Evolutionary conservation across 2,888 invertebrate genomes (phyloP), one percentile per base, ranked within the genome.

Genomic region (Ormyrus pomaceus): DNA sequence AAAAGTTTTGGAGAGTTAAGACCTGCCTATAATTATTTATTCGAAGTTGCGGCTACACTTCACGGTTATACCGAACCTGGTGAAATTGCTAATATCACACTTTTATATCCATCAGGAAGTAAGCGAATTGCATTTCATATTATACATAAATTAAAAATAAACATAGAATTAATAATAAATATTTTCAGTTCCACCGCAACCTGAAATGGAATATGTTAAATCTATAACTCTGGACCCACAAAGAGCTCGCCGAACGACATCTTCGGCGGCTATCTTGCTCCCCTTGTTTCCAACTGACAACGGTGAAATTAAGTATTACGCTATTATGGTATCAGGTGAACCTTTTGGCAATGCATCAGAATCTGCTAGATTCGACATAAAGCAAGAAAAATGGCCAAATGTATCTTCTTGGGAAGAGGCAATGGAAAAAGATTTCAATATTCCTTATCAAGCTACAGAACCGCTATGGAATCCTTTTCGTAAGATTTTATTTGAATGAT

Each of bases 31-130:
- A 85, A 71, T 71, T 90, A 90, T 71, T 83, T 68, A 8, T 84
- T 90, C 51, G 58, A 84, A 62, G 84, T 90, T 6, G 79, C 84
- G 5, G 84, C 87, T 0, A 87, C 86, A 82, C 84, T 87, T 7
- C 50, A 45, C 2, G 83, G 81, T 3, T 83, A 84, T 58, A 73
- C 79, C 7, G 72, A 76, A 5, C 79, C 83, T 8, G 88, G 88
- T 19, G 72, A 74, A n/a, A 13, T 79, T 2, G 76, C 83, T 19
- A 73, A 58, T 64, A 61, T 79, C 19, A 73, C 46, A 8, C 48
- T 85, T 7, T 5, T 64, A 19, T 89, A 86, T 81, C 90, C 90
- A 19, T 86, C 89, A 73, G 89, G 88, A 79, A 87, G 90, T 90
- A 84, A 83, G 88, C 84, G 9, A 51, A 53, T 61, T 66, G n/a